Percentiles rank a stretch among this genome's conserved stretches.
Conservation (phyloP, 2,113 vertebrate genomes). For the Myocastor coypus region DNA sequence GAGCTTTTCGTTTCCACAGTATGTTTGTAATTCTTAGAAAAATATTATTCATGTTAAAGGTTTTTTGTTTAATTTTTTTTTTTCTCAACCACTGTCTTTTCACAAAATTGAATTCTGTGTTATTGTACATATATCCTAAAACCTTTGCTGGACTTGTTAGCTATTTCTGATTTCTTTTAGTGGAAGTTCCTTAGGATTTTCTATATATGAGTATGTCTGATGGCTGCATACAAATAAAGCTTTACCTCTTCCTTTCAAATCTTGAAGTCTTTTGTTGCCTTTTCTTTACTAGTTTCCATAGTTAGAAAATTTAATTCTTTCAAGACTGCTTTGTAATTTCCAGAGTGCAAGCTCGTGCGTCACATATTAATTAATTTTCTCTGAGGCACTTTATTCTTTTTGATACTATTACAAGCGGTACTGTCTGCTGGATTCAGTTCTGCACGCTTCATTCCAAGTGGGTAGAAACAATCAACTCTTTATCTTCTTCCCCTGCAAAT, state of each 20-base stretch:
- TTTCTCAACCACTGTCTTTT: neutral
- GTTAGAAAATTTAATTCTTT: neutral
- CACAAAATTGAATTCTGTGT: neutral
- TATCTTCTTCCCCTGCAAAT: neutral
- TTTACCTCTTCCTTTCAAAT: neutral
- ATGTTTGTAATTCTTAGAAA: neutral
- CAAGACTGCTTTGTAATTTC: neutral
- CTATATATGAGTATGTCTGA: no score
- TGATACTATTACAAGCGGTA: neutral
- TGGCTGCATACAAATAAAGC: rapidly evolving
- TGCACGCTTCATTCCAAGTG: neutral
- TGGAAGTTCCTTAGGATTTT: neutral
- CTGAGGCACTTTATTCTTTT: neutral
- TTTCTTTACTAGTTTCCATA: neutral
- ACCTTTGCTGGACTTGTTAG: neutral
- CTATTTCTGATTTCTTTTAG: neutral
- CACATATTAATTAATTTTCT: neutral
- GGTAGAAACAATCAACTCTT: neutral
- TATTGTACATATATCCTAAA: neutral
- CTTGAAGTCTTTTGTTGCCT: neutral
- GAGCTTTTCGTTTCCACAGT: neutral
- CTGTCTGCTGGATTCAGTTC: constrained; percentile 49
- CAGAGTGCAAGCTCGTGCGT: neutral
- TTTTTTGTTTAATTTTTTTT: neutral
- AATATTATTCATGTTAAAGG: neutral